Base-by-base conservation (phyloP, 2,113 vertebrate species). In the Shinisaurus crocodilurus region DNA sequence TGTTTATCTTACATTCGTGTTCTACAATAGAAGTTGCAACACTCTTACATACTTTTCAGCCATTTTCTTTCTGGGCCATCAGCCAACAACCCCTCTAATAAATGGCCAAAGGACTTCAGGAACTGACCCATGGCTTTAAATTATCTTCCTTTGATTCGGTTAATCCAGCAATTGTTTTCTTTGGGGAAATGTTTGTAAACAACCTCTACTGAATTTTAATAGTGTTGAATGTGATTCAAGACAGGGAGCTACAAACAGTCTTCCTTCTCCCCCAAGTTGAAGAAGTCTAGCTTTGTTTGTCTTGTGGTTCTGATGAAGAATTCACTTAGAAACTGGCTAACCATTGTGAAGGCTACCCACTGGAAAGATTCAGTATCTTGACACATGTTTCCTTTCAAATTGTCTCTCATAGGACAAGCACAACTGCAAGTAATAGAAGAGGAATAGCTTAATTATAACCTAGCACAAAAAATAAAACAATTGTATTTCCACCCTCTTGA, bases 11-110 rank as follows among this genome's bases (percentile, higher is more conserved):
- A 76, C 50, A 50, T 70, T 70, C 29, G 27, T 37, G 20, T 70
- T 70, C 65, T 54, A 50, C 50, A 6, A 43, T 57, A 34, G 76
- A 63, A 76, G n/a, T 45, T 82, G 32, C 43, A 81, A 70, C 7
- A 34, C 12, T 82, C 65, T 67, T 57, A 29, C 45, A 37, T 50
- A n/a, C 43, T 79, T n/a, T 63, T 69, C 34, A 82, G 34, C 54
- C 23, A 70, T 54, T 70, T 82, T 70, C 60, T 54, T 88, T 88
- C 43, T 81, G 77, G 87, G 87, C 65, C 63, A 81, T 10, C n/a
- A 69, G 70, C 87, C 87, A 88, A 70, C 45, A 88, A 18, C 12
- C 23, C 34, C 63, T 88, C 70, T 81, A 88, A 88, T 79, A 88
- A 81, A 88, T 81, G 45, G 45, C 20, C 77, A 88, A 70, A 81